Conservation (phyloP, 1,140 invertebrate genomes). For the Formica selysi region DNA sequence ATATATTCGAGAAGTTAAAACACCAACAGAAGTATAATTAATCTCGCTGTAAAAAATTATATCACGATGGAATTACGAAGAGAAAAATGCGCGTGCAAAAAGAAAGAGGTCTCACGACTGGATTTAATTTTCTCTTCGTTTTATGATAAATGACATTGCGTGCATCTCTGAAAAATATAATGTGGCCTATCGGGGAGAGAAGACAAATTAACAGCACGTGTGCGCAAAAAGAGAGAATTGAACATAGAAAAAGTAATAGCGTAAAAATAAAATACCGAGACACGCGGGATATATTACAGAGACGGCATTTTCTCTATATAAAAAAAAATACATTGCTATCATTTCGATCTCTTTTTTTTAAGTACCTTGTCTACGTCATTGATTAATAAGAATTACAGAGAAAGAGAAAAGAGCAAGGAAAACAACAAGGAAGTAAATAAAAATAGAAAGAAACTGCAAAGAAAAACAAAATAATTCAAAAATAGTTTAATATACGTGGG, state of each 20-base stretch:
- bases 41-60: conserved; percentile 48
- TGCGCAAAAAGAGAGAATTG: neutral
- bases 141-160: conserved; percentile 40
- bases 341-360: neutral
- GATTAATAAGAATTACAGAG: neutral
- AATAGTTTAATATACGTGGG: neutral
- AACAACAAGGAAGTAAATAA: neutral
- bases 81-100: neutral
- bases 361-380: neutral
- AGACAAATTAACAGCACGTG: conserved; percentile 53
- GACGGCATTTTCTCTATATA: neutral
- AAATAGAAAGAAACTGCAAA: neutral
- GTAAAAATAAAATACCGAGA: conserved; percentile 26
- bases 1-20: conserved; percentile 14
- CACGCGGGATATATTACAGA: neutral
- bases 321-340: conserved; percentile 1
- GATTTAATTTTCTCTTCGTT: conserved; percentile 6
- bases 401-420: neutral
- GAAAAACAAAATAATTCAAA: neutral
- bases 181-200: conserved; percentile 8
- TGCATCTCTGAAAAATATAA: conserved; percentile 43
- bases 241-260: neutral
- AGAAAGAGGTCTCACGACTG: neutral
- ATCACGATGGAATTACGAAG: neutral
- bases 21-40: conserved; percentile 40